Evolutionary conservation across 2,888 invertebrate genomes (phyloP).

Genomic region (Dorcus hopei): DNA sequence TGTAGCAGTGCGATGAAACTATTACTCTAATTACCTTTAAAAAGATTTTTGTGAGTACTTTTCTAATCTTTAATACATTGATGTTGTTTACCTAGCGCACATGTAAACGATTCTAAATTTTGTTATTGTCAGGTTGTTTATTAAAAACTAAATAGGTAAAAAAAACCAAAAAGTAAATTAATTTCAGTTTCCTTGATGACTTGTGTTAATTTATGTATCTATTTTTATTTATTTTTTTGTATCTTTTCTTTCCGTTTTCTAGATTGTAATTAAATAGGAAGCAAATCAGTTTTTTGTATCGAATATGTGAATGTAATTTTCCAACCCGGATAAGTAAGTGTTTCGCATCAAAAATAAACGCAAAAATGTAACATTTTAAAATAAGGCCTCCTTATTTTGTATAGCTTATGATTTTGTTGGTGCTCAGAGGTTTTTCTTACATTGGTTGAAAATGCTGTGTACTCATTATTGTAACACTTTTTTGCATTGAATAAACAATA

Average conservation of each 20-base stretch:
- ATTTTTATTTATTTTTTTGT: conserved; percentile 3
- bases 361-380: conserved; percentile 3
- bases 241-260: not conserved
- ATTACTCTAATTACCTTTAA: conserved; percentile 11
- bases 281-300: not conserved
- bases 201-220: conserved; percentile 7
- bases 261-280: conserved; percentile 6
- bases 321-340: not conserved
- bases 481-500: conserved; percentile 42
- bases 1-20: not conserved
- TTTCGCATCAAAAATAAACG: conserved; percentile 5
- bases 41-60: conserved; percentile 39
- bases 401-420: conserved; percentile 24
- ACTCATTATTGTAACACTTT: conserved; percentile 41
- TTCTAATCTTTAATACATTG: conserved; percentile 45
- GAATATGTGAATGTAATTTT: not conserved
- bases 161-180: not conserved
- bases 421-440: conserved; percentile 40
- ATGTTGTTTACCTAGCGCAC: conserved; percentile 40
- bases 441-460: conserved; percentile 39
- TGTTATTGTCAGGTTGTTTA: conserved; percentile 8
- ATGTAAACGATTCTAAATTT: conserved; percentile 20
- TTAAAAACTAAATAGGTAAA: conserved; percentile 4
- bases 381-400: conserved; percentile 15
- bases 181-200: not conserved